Percentiles rank a stretch among this genome's conserved stretches.
Evolutionary conservation across 1,140 invertebrate species (phyloP).

Genomic region (Ylistrum balloti): DNA sequence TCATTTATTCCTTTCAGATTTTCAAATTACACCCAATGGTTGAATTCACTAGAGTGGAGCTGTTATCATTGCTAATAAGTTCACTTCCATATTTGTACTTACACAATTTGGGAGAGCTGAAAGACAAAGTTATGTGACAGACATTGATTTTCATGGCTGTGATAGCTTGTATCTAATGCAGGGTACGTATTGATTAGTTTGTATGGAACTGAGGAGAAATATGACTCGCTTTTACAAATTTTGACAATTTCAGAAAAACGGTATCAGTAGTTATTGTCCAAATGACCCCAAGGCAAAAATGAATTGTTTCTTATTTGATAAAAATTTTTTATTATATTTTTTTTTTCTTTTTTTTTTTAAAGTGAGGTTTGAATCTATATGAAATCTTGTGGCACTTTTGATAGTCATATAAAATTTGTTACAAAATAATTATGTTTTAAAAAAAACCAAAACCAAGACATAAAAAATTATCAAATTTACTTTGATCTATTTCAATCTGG

Average conservation of each 20-base stretch:
- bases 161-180: neutral
- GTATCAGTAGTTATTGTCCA: neutral
- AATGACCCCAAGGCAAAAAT: neutral
- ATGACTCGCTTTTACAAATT: neutral
- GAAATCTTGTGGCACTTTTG: too few species aligned
- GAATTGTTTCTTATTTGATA: neutral
- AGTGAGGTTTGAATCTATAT: too few species aligned
- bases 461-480: too few species aligned
- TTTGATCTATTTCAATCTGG: too few species aligned
- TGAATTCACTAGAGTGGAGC: neutral
- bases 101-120: neutral
- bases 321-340: too few species aligned
- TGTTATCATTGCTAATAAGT: neutral
- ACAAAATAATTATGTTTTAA: too few species aligned
- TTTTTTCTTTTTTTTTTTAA: too few species aligned
- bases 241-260: neutral
- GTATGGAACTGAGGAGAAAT: neutral
- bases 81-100: neutral
- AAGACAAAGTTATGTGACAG: neutral
- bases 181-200: neutral
- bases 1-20: too few species aligned
- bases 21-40: too few species aligned
- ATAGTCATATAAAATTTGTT: too few species aligned
- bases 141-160: slow-evolving; percentile 2
- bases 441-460: too few species aligned